phyloP scores from a whole-genome alignment of 2,888 invertebrate genomes.

The Stenolophus ochropezus region DNA sequence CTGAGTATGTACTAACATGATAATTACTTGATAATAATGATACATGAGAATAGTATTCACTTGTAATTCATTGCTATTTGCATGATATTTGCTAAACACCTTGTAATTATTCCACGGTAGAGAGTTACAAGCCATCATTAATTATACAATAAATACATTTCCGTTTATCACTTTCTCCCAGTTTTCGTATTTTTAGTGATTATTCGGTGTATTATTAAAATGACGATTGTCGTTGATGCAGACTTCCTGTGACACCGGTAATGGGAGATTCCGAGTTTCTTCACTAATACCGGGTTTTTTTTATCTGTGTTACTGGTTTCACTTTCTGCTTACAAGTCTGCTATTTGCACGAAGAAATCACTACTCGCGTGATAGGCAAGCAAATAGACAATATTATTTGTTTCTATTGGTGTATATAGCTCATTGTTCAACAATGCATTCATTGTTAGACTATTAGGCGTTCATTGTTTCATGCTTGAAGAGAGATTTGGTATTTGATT shows the following conservation, averaged over 20 bases:
- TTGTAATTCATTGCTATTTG: background rate
- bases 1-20: background rate
- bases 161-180: conserved; percentile 24
- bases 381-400: conserved; percentile 32
- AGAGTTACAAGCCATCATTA: conserved; percentile 21
- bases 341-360: conserved; percentile 42
- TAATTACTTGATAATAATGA: background rate
- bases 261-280: conserved; percentile 16
- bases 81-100: background rate
- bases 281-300: conserved; percentile 6
- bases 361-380: conserved; percentile 13
- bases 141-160: conserved; percentile 17
- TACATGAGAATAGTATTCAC: background rate
- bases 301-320: conserved; percentile 48
- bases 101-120: conserved; percentile 6
- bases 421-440: background rate
- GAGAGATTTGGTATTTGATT: background rate
- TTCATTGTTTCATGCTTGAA: conserved; percentile 14
- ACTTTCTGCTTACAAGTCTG: conserved; percentile 46
- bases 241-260: conserved; percentile 4
- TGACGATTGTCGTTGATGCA: background rate
- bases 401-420: conserved; percentile 19
- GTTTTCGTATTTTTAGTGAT: background rate
- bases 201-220: conserved; percentile 18
- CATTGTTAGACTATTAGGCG: background rate